These are phyloP conservation scores for Podarcis raffonei DNA, from an alignment of 2,113 vertebrate species.

Conservation along the genomic window DNA sequence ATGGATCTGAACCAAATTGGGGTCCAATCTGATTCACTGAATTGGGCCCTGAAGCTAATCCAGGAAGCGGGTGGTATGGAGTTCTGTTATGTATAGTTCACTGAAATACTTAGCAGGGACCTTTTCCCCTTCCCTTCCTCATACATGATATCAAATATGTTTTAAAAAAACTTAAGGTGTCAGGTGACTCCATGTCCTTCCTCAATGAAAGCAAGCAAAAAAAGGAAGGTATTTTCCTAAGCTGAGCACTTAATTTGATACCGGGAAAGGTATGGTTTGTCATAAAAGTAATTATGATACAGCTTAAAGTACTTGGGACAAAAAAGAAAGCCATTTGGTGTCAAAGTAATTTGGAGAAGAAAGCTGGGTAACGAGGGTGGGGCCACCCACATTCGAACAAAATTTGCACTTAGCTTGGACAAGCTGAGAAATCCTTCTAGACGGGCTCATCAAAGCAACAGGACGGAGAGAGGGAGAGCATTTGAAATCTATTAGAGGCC, in stretches of 20 bases:
- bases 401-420: conserved; percentile 14
- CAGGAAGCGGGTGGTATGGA: no score
- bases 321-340: neutral
- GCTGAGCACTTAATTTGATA: neutral
- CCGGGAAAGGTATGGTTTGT: neutral
- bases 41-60: no score
- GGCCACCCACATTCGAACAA: neutral
- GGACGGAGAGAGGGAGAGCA: neutral
- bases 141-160: no score
- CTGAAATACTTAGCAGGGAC: no score
- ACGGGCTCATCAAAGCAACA: conserved; percentile 34
- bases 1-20: no score
- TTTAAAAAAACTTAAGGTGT: neutral
- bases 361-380: neutral
- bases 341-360: neutral
- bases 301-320: neutral
- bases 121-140: no score
- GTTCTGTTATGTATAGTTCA: no score
- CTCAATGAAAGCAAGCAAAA: neutral
- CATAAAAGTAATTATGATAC: neutral
- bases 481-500: conserved; percentile 38
- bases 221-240: neutral
- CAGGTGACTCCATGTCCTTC: neutral
- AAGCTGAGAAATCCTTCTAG: conserved; percentile 5
- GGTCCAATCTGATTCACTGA: no score